Conservation (phyloP, 2,797 vertebrate genomes). For the Cossypha dichroa region DNA sequence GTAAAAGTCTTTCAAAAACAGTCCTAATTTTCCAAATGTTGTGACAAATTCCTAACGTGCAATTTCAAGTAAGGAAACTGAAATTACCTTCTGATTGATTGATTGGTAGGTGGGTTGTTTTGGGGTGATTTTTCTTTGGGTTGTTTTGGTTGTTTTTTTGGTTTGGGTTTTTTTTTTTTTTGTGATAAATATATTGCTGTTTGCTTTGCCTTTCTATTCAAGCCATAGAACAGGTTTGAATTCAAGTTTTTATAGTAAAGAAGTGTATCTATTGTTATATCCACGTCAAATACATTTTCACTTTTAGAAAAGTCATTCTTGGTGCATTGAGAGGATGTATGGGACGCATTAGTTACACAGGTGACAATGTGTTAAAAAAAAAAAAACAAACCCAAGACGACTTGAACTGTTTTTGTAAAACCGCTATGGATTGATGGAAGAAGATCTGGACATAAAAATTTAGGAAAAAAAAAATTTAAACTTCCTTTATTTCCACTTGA, state of each 20-base stretch:
- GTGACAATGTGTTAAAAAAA: neutral
- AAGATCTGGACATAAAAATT: neutral
- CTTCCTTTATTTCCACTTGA: neutral
- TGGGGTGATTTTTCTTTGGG: too few species aligned
- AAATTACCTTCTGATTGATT: neutral
- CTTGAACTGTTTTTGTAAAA: neutral
- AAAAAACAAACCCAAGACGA: rapidly evolving
- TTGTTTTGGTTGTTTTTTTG: neutral
- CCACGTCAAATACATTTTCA: neutral
- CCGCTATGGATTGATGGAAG: neutral
- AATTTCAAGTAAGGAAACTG: neutral
- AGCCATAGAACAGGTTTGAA: neutral
- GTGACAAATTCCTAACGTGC: neutral
- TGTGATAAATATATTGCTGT: neutral
- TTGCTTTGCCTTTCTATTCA: neutral
- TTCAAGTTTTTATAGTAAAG: neutral
- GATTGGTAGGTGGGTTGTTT: neutral
- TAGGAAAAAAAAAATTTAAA: neutral
- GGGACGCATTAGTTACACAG: neutral
- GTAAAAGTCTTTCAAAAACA: neutral
- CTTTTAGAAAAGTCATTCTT: neutral
- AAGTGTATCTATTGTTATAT: neutral
- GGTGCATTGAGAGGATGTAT: neutral
- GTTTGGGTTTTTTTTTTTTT: neutral
- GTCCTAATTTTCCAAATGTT: neutral